These are phyloP conservation scores for Teleogryllus occipitalis DNA, from an alignment of 1,140 invertebrate species.

Conservation along the genomic window DNA sequence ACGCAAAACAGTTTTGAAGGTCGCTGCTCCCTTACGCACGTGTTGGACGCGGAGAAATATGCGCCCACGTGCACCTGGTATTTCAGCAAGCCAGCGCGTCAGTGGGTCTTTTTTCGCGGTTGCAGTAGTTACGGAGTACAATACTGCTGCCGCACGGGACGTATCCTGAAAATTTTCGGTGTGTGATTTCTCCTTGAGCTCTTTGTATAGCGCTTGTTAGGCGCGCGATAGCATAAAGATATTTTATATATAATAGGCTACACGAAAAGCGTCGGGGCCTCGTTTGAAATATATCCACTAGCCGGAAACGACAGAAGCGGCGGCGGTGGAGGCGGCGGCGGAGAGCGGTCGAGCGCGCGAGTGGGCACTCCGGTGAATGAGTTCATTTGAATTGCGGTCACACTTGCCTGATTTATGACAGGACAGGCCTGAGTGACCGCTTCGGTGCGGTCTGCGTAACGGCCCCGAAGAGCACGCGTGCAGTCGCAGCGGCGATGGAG, in stretches of 20 bases:
- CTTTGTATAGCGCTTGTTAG: neutral
- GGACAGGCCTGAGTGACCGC: neutral
- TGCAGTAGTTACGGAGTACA: too few species aligned
- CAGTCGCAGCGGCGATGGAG: too few species aligned
- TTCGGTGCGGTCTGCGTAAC: neutral
- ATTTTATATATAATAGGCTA: neutral
- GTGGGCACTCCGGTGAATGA: neutral
- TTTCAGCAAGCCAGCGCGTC: too few species aligned
- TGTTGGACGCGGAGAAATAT: too few species aligned
- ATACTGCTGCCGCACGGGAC: too few species aligned
- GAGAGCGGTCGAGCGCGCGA: neutral
- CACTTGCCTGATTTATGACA: neutral
- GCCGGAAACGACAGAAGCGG: neutral
- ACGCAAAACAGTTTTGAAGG: too few species aligned
- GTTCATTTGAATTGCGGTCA: conserved; percentile 4
- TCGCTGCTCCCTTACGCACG: too few species aligned
- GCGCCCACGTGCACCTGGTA: too few species aligned
- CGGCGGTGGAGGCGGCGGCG: neutral
- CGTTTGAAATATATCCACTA: neutral
- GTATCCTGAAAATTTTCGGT: too few species aligned
- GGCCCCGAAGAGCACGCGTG: neutral
- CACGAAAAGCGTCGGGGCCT: neutral
- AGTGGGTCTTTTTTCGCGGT: too few species aligned
- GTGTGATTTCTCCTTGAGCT: neutral
- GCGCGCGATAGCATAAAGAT: neutral